These are phyloP conservation scores for Apostichopus japonicus DNA, from an alignment of 35 echinoderm and acorn worm species.

Conservation along the genomic window DNA sequence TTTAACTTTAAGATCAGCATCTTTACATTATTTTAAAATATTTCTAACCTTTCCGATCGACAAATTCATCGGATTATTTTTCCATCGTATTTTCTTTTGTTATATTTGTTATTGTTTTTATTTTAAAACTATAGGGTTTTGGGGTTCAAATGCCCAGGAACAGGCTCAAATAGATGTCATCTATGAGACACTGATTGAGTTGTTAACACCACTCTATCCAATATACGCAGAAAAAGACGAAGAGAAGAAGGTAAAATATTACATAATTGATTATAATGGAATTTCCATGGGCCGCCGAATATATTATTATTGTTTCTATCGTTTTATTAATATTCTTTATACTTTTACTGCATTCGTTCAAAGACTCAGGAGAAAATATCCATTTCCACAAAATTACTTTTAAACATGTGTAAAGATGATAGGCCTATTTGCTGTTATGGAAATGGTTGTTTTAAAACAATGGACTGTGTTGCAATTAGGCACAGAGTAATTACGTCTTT, in stretches of 20 bases:
- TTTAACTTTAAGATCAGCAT: too few species aligned
- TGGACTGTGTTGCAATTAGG: too few species aligned
- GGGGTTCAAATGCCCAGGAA: slow-evolving; percentile 7
- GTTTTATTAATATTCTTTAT: not conserved
- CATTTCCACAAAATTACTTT: too few species aligned
- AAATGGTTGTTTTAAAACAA: too few species aligned
- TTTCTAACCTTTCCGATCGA: too few species aligned
- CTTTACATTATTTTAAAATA: too few species aligned
- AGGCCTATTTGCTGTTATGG: too few species aligned
- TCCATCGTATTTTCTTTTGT: not conserved
- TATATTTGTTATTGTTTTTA: not conserved
- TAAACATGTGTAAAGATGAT: too few species aligned
- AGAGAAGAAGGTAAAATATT: slow-evolving; percentile 34
- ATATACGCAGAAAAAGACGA: slow-evolving; percentile 51
- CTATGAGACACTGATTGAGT: slow-evolving; percentile 8
- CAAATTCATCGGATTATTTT: too few species aligned
- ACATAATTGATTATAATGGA: too few species aligned
- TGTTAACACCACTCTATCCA: slow-evolving; percentile 1
- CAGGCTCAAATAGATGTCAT: slow-evolving; percentile 28
- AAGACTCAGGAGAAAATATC: not conserved
- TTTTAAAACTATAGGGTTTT: slow-evolving; percentile 3
- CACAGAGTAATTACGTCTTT: too few species aligned
- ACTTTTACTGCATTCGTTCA: not conserved
- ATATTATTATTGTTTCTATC: not conserved
- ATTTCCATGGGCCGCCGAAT: not conserved